Conservation (phyloP, 2,888 invertebrate species). For the Drosophila yooni region DNA sequence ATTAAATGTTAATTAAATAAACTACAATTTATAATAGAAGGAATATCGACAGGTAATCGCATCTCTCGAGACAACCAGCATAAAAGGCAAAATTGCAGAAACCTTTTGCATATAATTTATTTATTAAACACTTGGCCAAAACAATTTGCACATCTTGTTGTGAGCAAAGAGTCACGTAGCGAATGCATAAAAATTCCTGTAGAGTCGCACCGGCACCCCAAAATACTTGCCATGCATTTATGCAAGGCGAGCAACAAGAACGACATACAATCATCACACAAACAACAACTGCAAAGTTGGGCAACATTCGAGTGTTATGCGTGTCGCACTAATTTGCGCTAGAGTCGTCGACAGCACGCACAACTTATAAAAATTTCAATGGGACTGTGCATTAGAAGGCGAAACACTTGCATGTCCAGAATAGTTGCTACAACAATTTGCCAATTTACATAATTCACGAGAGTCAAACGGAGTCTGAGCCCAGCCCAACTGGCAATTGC, state of each 20-base stretch:
- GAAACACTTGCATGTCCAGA: constrained; percentile 68
- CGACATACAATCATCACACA: constrained; percentile 8
- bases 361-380: constrained; percentile 71
- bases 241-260: constrained; percentile 61
- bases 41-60: background rate
- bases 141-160: constrained; percentile 44
- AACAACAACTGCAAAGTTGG: constrained; percentile 21
- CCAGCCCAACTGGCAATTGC: constrained; percentile 19
- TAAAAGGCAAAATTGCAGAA: constrained; percentile 26
- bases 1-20: background rate
- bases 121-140: constrained; percentile 65
- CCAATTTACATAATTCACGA: constrained; percentile 67
- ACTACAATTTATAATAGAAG: background rate
- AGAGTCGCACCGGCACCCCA: constrained; percentile 54
- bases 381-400: constrained; percentile 29
- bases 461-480: constrained; percentile 4
- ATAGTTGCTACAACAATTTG: constrained; percentile 67
- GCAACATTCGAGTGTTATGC: constrained; percentile 53
- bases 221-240: constrained; percentile 66
- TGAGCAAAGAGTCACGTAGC: constrained; percentile 61
- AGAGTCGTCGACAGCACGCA: constrained; percentile 61
- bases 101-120: constrained; percentile 60
- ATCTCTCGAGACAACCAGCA: constrained; percentile 5
- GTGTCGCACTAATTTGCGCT: constrained; percentile 72
- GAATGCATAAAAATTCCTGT: constrained; percentile 75